A percentile compares a stretch with the other conserved stretches of the same genome.
phyloP scores from a whole-genome alignment of 2,113 vertebrate species.

The Syngnathoides biaculeatus region DNA sequence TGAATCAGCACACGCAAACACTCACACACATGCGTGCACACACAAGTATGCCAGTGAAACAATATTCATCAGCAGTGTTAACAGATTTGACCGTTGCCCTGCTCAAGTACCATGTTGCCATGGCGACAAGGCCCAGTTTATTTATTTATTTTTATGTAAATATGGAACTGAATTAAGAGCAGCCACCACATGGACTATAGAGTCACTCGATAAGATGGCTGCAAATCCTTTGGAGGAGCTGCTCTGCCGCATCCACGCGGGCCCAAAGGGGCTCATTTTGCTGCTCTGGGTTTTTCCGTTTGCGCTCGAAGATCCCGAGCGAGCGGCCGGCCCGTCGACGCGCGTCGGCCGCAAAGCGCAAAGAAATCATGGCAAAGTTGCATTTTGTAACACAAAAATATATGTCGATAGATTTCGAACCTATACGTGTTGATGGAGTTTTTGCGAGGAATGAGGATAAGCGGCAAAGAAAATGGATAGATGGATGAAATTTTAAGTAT shows the following conservation, averaged over 20 bases:
- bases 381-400: no score
- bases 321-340: not conserved
- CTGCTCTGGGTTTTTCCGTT: not conserved
- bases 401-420: no score
- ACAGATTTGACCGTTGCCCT: constrained; percentile 37
- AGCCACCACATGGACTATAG: constrained; percentile 20
- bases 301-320: not conserved
- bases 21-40: constrained; percentile 9
- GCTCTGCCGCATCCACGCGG: not conserved
- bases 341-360: not conserved
- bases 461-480: no score
- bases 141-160: constrained; percentile 30
- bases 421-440: no score
- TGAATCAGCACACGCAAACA: constrained; percentile 20
- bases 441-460: no score
- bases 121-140: constrained; percentile 7
- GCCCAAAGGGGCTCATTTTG: not conserved
- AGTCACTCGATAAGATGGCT: constrained; percentile 24
- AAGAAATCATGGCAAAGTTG: not conserved
- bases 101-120: not conserved
- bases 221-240: not conserved
- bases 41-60: constrained; percentile 22
- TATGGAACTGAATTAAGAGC: constrained; percentile 36
- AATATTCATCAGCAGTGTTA: constrained; percentile 41
- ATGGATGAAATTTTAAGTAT: no score